phyloP scores from a whole-genome alignment of 1,140 invertebrate genomes.

The Hycleus cichorii region DNA sequence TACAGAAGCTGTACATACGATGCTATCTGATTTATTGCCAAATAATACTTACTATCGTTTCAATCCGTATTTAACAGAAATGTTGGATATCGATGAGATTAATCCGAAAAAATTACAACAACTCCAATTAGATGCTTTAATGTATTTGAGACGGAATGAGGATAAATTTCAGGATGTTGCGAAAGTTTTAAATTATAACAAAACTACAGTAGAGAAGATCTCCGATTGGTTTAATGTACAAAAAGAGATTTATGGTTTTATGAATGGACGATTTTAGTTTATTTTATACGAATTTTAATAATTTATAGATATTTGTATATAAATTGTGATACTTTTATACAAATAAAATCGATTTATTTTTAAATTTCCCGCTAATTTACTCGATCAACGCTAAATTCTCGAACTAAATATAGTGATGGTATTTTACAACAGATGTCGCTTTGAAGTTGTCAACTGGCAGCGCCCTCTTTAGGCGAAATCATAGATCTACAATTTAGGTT shows the following conservation, averaged over 20 bases:
- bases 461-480: too few relatives aligned
- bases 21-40: constrained; percentile 75
- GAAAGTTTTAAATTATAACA: constrained; percentile 43
- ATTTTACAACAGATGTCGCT: too few relatives aligned
- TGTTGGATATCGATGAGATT: constrained; percentile 78
- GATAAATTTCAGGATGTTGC: constrained; percentile 60
- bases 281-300: too few relatives aligned
- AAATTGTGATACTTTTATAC: too few relatives aligned
- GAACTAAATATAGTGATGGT: too few relatives aligned
- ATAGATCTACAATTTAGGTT: constrained; percentile 1
- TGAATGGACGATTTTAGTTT: too few relatives aligned
- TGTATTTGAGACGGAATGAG: constrained; percentile 73
- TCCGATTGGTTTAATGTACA: constrained; percentile 43
- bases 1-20: constrained; percentile 78
- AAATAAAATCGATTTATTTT: too few relatives aligned
- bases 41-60: constrained; percentile 76
- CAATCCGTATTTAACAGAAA: constrained; percentile 84
- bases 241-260: constrained; percentile 21
- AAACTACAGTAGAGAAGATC: constrained; percentile 40
- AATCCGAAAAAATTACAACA: constrained; percentile 57
- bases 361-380: too few relatives aligned
- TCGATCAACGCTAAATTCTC: too few relatives aligned
- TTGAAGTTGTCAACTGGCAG: too few relatives aligned
- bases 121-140: constrained; percentile 58
- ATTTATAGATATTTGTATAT: too few relatives aligned